Base-by-base conservation (phyloP, 2,113 vertebrate genomes). In the Dolichallabes microphthalmus region DNA sequence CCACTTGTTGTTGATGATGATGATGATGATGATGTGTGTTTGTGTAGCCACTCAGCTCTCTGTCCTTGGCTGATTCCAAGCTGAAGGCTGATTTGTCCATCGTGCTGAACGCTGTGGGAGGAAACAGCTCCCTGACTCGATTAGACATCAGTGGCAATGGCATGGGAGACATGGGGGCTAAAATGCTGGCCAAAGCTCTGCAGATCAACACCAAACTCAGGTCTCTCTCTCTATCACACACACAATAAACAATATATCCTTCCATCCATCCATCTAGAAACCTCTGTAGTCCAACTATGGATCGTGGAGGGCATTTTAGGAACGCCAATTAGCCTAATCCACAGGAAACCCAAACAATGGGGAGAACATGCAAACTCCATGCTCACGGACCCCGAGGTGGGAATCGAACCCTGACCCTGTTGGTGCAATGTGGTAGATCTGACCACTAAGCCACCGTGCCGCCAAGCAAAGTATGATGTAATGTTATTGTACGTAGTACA, bases 151-250 rank as follows among this genome's bases (percentile, higher is more conserved):
- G 98, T 14, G 98, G 98, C 39, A 99, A 99, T 58, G 93, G 92
- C 32, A 99, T 99, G 98, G 98, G 98, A 1, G 98, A 99, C 91
- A 96, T 99, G 96, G 97, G 98, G 10, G 98, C 97, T 4, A 98
- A 98, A 94, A 99, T 99, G 96, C 88, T 99, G 87, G 96, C 97
- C 84, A 99, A 99, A 88, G 98, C 98, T 3, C 93, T 99, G 64
- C 98, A 99, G 93, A 98, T 99, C 93, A 99, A 99, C 94, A 97
- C 96, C 79, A 99, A 99, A 71, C 98, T 99, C 90, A 96, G 98
- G 98, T 98, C 90, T 78, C 50, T 32, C 50, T 27, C 58, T 32
- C 64, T 45, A 45, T 45, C 25, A 80, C 35, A 60, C 55, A 79
- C 8, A 79, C 32, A 12, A 20, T 20, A 11, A 32, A 8, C 45